Percentiles rank a stretch among this genome's conserved stretches.
Conservation (phyloP, 1,140 invertebrate species). For the Solen grandis region DNA sequence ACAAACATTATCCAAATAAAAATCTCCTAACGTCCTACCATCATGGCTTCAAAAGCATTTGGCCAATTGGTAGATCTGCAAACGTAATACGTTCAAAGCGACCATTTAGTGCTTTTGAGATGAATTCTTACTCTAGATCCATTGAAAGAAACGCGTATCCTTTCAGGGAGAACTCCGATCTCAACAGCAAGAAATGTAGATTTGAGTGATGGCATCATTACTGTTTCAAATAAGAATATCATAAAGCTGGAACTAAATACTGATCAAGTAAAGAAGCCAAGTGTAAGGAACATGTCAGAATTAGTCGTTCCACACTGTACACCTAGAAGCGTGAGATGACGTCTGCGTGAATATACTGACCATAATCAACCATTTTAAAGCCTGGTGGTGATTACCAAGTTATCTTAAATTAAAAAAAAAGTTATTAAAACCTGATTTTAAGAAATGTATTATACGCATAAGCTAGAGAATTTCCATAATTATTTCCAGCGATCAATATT, state of each 20-base stretch:
- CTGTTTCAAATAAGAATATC: not conserved
- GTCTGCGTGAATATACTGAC: too few species aligned
- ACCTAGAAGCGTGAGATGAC: slow-evolving; percentile 25
- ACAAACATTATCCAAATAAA: slow-evolving; percentile 40
- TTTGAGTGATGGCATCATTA: not conserved
- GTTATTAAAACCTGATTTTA: too few species aligned
- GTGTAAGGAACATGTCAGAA: slow-evolving; percentile 27
- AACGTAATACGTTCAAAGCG: slow-evolving; percentile 35
- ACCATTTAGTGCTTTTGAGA: slow-evolving; percentile 34
- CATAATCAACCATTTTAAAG: too few species aligned
- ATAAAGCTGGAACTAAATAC: slow-evolving; percentile 23
- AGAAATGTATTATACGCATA: too few species aligned
- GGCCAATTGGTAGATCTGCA: slow-evolving; percentile 45
- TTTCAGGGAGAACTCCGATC: slow-evolving; percentile 25
- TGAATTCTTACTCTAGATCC: slow-evolving; percentile 49
- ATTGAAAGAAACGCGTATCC: slow-evolving; percentile 42
- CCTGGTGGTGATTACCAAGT: too few species aligned
- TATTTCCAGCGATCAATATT: too few species aligned
- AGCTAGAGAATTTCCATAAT: too few species aligned
- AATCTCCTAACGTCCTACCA: slow-evolving; percentile 7
- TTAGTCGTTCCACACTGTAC: slow-evolving; percentile 24
- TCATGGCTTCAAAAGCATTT: slow-evolving; percentile 46
- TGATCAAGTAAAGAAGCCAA: slow-evolving; percentile 5
- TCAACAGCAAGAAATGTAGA: not conserved
- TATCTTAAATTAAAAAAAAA: too few species aligned